Percentiles rank a stretch among this genome's conserved stretches.
Evolutionary conservation across 2,797 vertebrate genomes (phyloP).

Genomic region (Alcedo atthis): DNA sequence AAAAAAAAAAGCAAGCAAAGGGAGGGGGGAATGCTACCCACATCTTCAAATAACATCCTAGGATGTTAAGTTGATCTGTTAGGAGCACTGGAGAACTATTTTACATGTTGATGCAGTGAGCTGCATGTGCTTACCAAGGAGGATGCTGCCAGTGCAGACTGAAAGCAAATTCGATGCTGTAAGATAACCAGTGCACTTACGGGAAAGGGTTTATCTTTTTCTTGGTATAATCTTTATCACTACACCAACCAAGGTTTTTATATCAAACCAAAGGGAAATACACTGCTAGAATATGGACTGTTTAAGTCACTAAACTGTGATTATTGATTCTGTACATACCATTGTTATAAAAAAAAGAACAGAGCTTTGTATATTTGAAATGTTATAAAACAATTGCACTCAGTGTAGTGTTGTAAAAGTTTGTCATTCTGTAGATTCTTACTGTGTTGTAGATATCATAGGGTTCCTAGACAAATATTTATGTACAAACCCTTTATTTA

Average conservation of each 20-base stretch:
- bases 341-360: conserved; percentile 90
- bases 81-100: conserved; percentile 44
- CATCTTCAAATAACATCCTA: background rate
- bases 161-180: conserved; percentile 63
- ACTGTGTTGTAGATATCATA: conserved; percentile 93
- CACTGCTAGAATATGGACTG: conserved; percentile 87
- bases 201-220: conserved; percentile 71
- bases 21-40: background rate
- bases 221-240: conserved; percentile 80
- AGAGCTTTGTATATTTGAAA: conserved; percentile 96
- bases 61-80: conserved; percentile 15
- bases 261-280: conserved; percentile 93
- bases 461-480: conserved; percentile 97
- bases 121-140: conserved; percentile 34
- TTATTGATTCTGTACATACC: conserved; percentile 92
- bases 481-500: conserved; percentile 91
- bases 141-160: conserved; percentile 62
- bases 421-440: conserved; percentile 93
- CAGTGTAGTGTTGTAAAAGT: conserved; percentile 95
- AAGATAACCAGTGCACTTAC: conserved; percentile 82
- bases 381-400: conserved; percentile 97
- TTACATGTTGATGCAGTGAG: background rate
- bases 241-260: conserved; percentile 85
- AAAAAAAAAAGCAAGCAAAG: background rate
- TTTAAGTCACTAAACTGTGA: conserved; percentile 89